Percentiles rank a stretch among this genome's conserved stretches.
These are phyloP conservation scores for Myotis brandtii DNA, from an alignment of 2,113 vertebrate genomes.

Conservation along the genomic window DNA sequence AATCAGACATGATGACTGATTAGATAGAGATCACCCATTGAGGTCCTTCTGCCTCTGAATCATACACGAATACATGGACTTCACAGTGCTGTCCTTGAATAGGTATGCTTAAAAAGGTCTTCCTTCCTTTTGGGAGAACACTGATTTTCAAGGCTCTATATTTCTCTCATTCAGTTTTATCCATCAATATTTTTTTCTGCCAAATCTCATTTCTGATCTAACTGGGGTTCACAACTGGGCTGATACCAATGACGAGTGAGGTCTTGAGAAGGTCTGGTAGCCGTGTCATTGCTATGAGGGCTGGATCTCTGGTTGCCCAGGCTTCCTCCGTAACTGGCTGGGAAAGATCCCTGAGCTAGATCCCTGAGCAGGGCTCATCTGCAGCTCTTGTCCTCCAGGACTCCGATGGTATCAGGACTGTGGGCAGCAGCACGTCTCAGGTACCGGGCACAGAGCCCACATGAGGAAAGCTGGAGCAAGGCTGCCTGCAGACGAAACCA, in stretches of 20 bases:
- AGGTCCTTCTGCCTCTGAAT: conserved; percentile 7
- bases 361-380: not conserved
- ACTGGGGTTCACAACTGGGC: not conserved
- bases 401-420: not conserved
- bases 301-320: not conserved
- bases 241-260: not conserved
- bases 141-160: not conserved
- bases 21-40: not conserved
- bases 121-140: not conserved
- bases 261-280: not conserved
- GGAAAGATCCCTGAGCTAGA: not conserved
- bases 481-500: not conserved
- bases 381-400: not conserved
- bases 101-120: not conserved
- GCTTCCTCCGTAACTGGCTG: not conserved
- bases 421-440: not conserved
- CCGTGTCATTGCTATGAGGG: not conserved
- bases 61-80: not conserved
- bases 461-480: not conserved
- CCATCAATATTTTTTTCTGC: not conserved
- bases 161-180: not conserved
- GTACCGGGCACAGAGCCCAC: conserved; percentile 20
- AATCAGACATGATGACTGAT: not conserved
- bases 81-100: not conserved
- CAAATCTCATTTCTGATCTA: conserved; percentile 1